Base-by-base conservation (phyloP, 2,113 vertebrate species). In the Cacatua alba region DNA sequence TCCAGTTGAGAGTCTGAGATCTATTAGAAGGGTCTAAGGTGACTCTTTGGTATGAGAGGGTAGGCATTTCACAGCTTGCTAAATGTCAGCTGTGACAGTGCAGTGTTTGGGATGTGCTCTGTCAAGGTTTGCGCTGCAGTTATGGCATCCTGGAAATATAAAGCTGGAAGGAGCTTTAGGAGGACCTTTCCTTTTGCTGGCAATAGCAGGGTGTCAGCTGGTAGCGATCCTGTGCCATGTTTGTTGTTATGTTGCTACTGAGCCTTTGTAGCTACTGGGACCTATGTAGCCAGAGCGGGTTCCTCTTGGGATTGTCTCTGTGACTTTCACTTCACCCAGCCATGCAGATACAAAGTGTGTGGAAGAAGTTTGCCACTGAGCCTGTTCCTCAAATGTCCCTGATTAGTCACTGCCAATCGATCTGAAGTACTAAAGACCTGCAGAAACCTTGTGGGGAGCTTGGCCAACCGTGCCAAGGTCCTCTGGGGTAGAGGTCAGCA, bases 401-500 rank as follows among this genome's bases (percentile, higher is more conserved):
- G 10, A 5, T 94, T 74, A 94, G 92, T 96, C 77, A 85, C 29
- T 91, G 52, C 59, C 53, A 89, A 93, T 87, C 59, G 87, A 94
- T 87, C 59, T 87, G 91, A 92, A 91, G 91, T 71, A 19, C 53
- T 46, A 2, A 87, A 89, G 63, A 20, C 74, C 57, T 52, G 77
- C 44, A 48, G 83, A 72, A 90, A 71, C 52, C 37, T 70, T 74
- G 19, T 0, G 0, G 33, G 68, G 52, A 79, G 14, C 68, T 77
- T 2, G 0, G 51, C 77, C 3, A 20, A 85, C 63, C 11, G 12
- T 84, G 69, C 77, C 82, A 69, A 64, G 21, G 79, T 89, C 62
- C 76, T 81, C 72, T 82, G 86, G 92, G 64, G 64, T 69, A 89
- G 64, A 92, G 95, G 91, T 96, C 92, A 95, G 65, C 37, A 75